These are phyloP conservation scores for Schizopygopsis malacanthus DNA, from an alignment of 2,797 vertebrate species.

Conservation along the genomic window DNA sequence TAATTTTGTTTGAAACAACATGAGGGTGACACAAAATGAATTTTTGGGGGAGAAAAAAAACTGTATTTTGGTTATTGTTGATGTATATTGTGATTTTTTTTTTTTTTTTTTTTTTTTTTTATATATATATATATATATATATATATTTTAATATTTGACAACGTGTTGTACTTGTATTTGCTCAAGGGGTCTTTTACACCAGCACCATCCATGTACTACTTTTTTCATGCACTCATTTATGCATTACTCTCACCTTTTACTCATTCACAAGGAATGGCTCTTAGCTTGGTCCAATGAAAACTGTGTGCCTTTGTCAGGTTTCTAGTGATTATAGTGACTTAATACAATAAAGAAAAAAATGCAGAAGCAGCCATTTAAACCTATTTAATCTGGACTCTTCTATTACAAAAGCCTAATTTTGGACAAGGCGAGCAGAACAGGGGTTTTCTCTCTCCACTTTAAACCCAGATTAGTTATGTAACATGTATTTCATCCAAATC, in stretches of 20 bases:
- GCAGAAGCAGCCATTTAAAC: not conserved
- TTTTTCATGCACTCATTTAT: constrained; percentile 17
- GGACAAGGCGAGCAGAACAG: not conserved
- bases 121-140: no score
- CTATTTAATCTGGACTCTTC: not conserved
- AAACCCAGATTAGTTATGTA: constrained; percentile 73
- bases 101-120: no score
- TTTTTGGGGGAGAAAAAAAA: not conserved
- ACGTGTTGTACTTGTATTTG: constrained; percentile 16
- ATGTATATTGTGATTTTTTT: not conserved
- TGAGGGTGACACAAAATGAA: not conserved
- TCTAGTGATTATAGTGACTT: not conserved
- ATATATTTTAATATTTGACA: not conserved
- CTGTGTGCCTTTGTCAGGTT: not conserved
- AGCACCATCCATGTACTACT: constrained; percentile 37
- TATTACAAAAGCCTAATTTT: constrained; percentile 13
- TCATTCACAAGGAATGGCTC: constrained; percentile 25
- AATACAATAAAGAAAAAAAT: not conserved
- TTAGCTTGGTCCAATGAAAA: not conserved
- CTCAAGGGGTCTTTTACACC: constrained; percentile 42
- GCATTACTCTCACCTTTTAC: not conserved
- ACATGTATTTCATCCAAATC: constrained; percentile 63
- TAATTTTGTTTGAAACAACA: not conserved
- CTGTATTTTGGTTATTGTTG: not conserved
- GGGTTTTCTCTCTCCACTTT: constrained; percentile 47